Conservation (phyloP, 1,140 invertebrate species). For the Melanaphis sacchari region DNA sequence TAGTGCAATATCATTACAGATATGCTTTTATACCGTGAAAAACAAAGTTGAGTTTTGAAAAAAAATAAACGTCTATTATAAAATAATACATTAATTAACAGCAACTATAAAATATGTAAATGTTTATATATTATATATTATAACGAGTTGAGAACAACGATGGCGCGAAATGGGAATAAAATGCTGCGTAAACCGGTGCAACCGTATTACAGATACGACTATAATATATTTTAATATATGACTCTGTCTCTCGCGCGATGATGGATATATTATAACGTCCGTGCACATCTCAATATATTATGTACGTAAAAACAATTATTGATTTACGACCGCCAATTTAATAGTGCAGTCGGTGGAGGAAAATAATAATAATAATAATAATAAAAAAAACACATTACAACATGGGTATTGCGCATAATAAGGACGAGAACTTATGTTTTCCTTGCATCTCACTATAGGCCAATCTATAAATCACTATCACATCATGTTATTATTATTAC, state of each 20-base stretch:
- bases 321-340: constrained; percentile 12
- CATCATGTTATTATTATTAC: too few relatives aligned
- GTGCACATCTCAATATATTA: neutral
- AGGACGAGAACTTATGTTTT: neutral
- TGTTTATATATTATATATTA: neutral
- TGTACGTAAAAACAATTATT: neutral
- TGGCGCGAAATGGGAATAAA: neutral
- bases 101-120: neutral
- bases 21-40: neutral
- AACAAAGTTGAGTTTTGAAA: neutral
- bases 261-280: neutral
- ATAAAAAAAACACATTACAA: neutral
- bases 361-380: neutral
- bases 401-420: neutral
- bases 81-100: neutral
- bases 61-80: neutral
- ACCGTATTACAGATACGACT: neutral
- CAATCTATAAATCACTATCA: neutral
- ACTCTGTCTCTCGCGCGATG: neutral
- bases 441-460: neutral
- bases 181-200: neutral
- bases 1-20: neutral
- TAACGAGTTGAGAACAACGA: neutral
- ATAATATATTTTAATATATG: neutral
- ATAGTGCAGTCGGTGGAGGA: neutral